Base-by-base conservation (phyloP, 2,797 vertebrate genomes). In the Takifugu rubripes region DNA sequence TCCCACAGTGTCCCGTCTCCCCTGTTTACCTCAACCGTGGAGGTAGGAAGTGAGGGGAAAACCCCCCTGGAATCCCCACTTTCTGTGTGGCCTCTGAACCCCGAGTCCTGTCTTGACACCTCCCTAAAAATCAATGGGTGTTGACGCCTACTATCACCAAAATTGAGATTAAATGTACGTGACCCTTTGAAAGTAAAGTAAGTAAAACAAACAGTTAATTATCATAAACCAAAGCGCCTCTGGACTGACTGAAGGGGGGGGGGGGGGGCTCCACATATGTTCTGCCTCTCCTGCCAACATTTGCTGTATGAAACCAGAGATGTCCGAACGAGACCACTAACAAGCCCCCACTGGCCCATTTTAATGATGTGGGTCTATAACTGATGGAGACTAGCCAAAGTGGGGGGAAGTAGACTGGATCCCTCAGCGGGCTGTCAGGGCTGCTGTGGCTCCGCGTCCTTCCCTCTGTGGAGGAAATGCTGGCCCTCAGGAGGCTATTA, bases 381-480 rank as follows among this genome's bases (percentile, higher is more conserved):
- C 87, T 90, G 90, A 91, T 91, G 82, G 84, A 90, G 88, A 92
- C 90, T 82, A 55, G 75, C 74, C 83, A 86, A 84, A 86, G 58
- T 74, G 68, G 68, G 70, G 49, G 83, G 84, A 86, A 86, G 84
- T 74, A 79, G 83, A 79, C 86, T 71, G 74, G 72, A 79, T 84
- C 79, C 72, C 76, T 74, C 50, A 68, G 82, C 56, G 81, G 72
- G 65, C 72, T 33, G 52, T 74, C 62, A 72, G 81, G 82, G 79
- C 81, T 72, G 65, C 56, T 61, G 55, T 57, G 55, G 58, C 64
- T 69, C 31, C 56, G 59, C 49, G 54, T 49, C 59, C 54, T 76
- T 76, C 61, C 75, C 61, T 72, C 55, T 51, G 52, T 21, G 44
- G 65, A 87, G 84, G 86, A 89, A 89, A 84, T 79, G 69, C 68